Evolutionary conservation across 1,140 invertebrate genomes (phyloP), one percentile per base, ranked within the genome.

Genomic region (Popillia japonica): DNA sequence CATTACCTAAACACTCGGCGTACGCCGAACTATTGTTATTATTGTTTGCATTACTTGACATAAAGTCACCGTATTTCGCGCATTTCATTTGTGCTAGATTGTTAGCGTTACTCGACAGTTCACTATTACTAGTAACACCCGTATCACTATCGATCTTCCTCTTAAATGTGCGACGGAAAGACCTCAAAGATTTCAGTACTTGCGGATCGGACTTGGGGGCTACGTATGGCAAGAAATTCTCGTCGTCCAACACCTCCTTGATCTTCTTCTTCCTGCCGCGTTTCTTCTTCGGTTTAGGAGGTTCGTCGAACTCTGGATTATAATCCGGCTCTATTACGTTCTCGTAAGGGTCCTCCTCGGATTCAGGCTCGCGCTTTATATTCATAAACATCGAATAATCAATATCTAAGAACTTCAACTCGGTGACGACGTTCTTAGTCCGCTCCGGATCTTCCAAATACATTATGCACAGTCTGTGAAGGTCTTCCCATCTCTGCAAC

Each of bases 371-470:
- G 83, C 89, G 78, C 78, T 85, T 86, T 64, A 84, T 89, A 83
- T 90, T 87, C 79, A 90, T 89, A 80, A 92, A 92, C 80, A 90
- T 90, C 40, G 89, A 90, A 80, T 92, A 92, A 84, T 92, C 91
- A 74, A 92, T 91, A 77, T 92, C 91, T 0, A 92, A 83, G 83
- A 90, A 92, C 82, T 92, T 92, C 4, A 92, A 83, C 78, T 91
- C 90, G 44, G 90, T 91, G 72, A 90, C 89, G 14, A 88, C 87
- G 79, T 90, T 90, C 22, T 90, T 87, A 81, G 90, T 90, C 34
- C 89, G 87, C 75, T 91, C 89, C 0, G 89, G 88, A 78, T 91
- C 89, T 14, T 90, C 87, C 14, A 92, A 81, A 82, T 92, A 93
- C 48, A 88, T 87, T 72, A 90, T 88, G 85, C 92, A 93, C 8